These are phyloP conservation scores for Brachionus sp. DNA, from an alignment of 1,140 invertebrate genomes.

Conservation along the genomic window DNA sequence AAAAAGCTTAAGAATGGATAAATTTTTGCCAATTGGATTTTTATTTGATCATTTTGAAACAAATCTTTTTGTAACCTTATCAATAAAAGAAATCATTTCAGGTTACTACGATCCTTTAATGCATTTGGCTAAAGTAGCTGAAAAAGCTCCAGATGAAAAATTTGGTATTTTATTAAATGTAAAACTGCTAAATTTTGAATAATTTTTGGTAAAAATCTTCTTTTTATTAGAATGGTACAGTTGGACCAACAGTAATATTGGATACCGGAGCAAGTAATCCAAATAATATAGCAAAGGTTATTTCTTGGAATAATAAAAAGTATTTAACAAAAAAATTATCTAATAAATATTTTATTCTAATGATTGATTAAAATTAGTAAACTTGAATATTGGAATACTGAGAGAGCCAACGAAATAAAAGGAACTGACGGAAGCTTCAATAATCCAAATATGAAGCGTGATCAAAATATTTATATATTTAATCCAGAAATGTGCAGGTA, in stretches of 20 bases:
- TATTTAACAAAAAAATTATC: not conserved
- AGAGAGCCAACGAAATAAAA: not conserved
- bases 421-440: conserved; percentile 28
- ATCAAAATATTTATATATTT: not conserved
- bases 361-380: not conserved
- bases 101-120: conserved; percentile 22
- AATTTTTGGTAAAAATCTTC: not conserved
- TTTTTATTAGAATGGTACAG: conserved; percentile 13
- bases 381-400: conserved; percentile 1
- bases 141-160: conserved; percentile 6
- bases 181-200: not conserved
- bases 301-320: conserved; percentile 12
- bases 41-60: not conserved
- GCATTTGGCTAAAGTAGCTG: not conserved
- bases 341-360: too few species aligned
- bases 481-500: conserved; percentile 25
- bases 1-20: not conserved
- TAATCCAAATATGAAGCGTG: not conserved
- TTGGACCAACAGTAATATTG: not conserved
- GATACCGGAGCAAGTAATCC: not conserved
- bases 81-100: not conserved
- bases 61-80: not conserved
- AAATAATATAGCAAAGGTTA: not conserved
- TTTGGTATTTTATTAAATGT: conserved; percentile 21
- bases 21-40: not conserved